A percentile compares a stretch with the other conserved stretches of the same genome.
Conservation (phyloP, 2,888 invertebrate genomes). For the Brachynemurus nebulosus region DNA sequence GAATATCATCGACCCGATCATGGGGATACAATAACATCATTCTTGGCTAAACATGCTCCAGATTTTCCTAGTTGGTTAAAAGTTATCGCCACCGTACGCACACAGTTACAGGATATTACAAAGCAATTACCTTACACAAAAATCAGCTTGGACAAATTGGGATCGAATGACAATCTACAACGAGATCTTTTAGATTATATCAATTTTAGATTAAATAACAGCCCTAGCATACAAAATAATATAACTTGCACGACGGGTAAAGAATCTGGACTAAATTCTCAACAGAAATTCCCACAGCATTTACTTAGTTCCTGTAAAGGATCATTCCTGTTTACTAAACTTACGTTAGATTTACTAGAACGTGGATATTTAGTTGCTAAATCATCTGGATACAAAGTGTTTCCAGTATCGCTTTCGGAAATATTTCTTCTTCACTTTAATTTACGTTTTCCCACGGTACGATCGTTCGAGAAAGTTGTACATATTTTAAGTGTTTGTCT, state of each 20-base stretch:
- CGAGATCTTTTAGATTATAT: slow-evolving; percentile 82
- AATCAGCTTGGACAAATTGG: slow-evolving; percentile 55
- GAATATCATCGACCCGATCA: slow-evolving; percentile 92
- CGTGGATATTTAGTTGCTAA: slow-evolving; percentile 85
- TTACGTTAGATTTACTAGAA: slow-evolving; percentile 83
- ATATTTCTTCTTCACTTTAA: slow-evolving; percentile 87
- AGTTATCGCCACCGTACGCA: slow-evolving; percentile 73
- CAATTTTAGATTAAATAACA: slow-evolving; percentile 64
- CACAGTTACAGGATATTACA: slow-evolving; percentile 67
- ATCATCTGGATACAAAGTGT: slow-evolving; percentile 84
- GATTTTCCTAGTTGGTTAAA: slow-evolving; percentile 85
- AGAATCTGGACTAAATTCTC: slow-evolving; percentile 41
- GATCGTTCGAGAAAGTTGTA: slow-evolving; percentile 80
- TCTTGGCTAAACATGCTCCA: slow-evolving; percentile 63
- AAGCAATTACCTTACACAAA: slow-evolving; percentile 71
- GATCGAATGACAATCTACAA: slow-evolving; percentile 56
- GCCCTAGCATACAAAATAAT: slow-evolving; percentile 73
- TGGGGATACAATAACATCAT: slow-evolving; percentile 85
- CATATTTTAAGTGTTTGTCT: slow-evolving; percentile 82
- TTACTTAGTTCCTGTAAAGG: slow-evolving; percentile 71
- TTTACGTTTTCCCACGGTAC: slow-evolving; percentile 75
- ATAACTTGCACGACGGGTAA: slow-evolving; percentile 54
- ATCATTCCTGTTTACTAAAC: slow-evolving; percentile 82
- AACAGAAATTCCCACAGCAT: slow-evolving; percentile 74
- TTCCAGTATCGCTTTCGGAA: slow-evolving; percentile 77